Conservation (phyloP, 2,797 vertebrate genomes). For the Spea hammondii region DNA sequence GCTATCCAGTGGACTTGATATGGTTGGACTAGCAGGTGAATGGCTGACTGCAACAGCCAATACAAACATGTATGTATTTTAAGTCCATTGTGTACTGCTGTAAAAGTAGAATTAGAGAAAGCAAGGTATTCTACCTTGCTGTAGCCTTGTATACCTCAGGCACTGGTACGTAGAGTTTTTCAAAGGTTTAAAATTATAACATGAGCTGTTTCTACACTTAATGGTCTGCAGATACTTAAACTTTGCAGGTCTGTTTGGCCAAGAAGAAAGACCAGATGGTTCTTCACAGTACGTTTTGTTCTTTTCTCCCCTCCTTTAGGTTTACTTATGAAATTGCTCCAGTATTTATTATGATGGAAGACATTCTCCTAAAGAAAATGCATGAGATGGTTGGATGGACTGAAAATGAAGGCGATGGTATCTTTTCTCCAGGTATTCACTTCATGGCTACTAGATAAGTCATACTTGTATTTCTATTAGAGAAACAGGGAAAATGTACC, state of each 20-base stretch:
- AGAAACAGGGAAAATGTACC: too few relatives aligned
- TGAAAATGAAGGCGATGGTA: conserved; percentile 64
- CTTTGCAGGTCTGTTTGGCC: too few relatives aligned
- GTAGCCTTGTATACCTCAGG: not conserved
- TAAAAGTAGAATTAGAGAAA: too few relatives aligned
- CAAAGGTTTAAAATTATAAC: too few relatives aligned
- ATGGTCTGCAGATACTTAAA: too few relatives aligned
- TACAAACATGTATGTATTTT: conserved; percentile 63
- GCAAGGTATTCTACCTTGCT: too few relatives aligned
- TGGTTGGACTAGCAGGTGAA: conserved; percentile 66
- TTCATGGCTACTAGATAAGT: too few relatives aligned
- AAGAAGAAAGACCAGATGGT: too few relatives aligned
- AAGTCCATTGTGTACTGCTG: too few relatives aligned
- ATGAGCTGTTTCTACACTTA: too few relatives aligned
- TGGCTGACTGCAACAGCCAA: conserved; percentile 71
- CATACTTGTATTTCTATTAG: too few relatives aligned
- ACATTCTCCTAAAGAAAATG: conserved; percentile 73
- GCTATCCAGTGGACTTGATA: conserved; percentile 69
- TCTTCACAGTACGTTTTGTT: not conserved
- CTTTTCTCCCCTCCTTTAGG: conserved; percentile 51
- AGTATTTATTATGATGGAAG: conserved; percentile 70
- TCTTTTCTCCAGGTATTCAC: conserved; percentile 70
- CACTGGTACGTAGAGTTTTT: too few relatives aligned
- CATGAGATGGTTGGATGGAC: conserved; percentile 67
- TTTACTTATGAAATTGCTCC: conserved; percentile 74